phyloP scores from a whole-genome alignment of 30 jellyfish, hydroid and myxozoan genomes.

The Turritopsis dohrnii region DNA sequence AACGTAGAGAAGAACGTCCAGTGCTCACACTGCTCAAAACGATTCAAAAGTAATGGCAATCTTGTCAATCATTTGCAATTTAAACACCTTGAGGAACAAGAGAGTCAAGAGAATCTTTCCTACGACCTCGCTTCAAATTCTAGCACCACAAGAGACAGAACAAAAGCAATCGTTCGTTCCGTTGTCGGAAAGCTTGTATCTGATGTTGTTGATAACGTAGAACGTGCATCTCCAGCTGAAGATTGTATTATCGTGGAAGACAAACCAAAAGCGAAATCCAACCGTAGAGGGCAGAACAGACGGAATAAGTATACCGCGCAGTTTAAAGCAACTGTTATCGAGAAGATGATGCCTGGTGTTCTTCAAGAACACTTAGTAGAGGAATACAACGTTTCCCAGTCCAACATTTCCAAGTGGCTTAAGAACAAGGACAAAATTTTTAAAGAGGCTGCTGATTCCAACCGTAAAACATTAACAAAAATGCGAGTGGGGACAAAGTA shows the following conservation, averaged over 20 bases:
- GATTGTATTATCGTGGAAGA: constrained; percentile 8
- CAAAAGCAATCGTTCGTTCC: constrained; percentile 9
- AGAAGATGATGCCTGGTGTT: constrained; percentile 12
- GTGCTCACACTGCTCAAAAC: too few species aligned
- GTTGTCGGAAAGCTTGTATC: constrained; percentile 2
- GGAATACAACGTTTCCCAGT: neutral
- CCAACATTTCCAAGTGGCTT: neutral
- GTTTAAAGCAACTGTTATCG: constrained; percentile 9
- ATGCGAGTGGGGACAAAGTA: neutral
- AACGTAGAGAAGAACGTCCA: too few species aligned
- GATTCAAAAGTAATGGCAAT: too few species aligned
- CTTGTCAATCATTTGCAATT: too few species aligned
- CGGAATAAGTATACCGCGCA: too few species aligned
- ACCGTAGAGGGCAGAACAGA: constrained; percentile 15
- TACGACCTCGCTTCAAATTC: constrained; percentile 10
- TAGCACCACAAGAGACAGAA: constrained; percentile 7
- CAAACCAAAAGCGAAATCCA: constrained; percentile 8
- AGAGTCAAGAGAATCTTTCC: constrained; percentile 11
- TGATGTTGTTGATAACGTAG: constrained; percentile 7
- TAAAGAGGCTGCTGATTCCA: neutral
- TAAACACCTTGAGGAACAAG: constrained; percentile 11
- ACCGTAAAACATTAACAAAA: neutral
- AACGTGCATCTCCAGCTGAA: constrained; percentile 13
- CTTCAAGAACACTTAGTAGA: neutral
- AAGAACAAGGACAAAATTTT: neutral